Conservation (phyloP, 2,888 invertebrate species). For the Athrips mouffetella region DNA sequence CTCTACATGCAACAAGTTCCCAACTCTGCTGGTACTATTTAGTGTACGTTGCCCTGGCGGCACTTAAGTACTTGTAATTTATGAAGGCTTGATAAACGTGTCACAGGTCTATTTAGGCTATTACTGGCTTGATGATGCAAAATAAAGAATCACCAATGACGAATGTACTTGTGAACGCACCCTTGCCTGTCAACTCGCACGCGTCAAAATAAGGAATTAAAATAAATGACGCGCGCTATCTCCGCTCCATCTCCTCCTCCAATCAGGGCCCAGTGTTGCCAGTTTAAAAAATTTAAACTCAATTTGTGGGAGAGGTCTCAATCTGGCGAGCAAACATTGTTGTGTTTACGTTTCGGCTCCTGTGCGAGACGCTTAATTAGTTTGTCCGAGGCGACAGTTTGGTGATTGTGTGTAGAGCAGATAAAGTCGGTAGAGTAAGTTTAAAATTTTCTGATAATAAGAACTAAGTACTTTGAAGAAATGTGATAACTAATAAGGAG, state of each 20-base stretch:
- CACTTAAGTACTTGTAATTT: too few relatives aligned
- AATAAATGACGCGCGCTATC: slow-evolving; percentile 72
- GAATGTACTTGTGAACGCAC: too few relatives aligned
- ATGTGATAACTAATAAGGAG: neutral
- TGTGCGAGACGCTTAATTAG: slow-evolving; percentile 53
- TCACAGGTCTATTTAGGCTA: too few relatives aligned
- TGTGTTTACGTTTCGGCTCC: slow-evolving; percentile 60
- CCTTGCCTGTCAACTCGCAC: slow-evolving; percentile 39
- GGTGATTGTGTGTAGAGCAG: slow-evolving; percentile 13
- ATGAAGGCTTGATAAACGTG: too few relatives aligned
- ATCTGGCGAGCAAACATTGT: slow-evolving; percentile 66
- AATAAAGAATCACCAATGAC: too few relatives aligned
- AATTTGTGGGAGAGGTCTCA: slow-evolving; percentile 59
- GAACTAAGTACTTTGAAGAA: neutral
- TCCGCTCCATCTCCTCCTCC: slow-evolving; percentile 24
- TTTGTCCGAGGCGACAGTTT: slow-evolving; percentile 46
- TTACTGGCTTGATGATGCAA: too few relatives aligned
- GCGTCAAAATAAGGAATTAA: slow-evolving; percentile 59
- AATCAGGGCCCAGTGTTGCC: slow-evolving; percentile 47
- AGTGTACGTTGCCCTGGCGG: too few relatives aligned
- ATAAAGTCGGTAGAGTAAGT: neutral
- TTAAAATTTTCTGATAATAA: neutral
- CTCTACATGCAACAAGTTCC: too few relatives aligned
- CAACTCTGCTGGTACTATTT: too few relatives aligned
- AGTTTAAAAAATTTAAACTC: slow-evolving; percentile 74